These are phyloP conservation scores for Sesamia nonagrioides DNA, from an alignment of 1,140 invertebrate species.

Conservation along the genomic window DNA sequence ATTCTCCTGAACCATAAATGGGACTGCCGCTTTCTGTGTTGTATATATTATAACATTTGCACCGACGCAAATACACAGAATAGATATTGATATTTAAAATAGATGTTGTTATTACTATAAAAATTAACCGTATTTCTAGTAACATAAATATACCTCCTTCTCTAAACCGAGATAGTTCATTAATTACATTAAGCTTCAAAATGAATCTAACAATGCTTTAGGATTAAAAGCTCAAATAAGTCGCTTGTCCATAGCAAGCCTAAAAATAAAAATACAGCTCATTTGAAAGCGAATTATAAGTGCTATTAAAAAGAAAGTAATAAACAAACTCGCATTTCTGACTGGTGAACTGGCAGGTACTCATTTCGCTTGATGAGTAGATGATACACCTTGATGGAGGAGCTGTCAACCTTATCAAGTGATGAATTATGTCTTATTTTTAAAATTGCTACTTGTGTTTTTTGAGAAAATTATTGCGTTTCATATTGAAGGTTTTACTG, in stretches of 20 bases:
- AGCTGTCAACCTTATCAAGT: constrained; percentile 11
- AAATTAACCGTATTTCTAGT: too few species aligned
- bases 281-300: constrained; percentile 43
- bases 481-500: not conserved
- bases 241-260: not conserved
- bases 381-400: not conserved
- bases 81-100: too few species aligned
- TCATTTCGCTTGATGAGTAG: constrained; percentile 2
- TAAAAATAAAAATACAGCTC: constrained; percentile 23
- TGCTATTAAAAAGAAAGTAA: constrained; percentile 36
- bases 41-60: too few species aligned
- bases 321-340: not conserved
- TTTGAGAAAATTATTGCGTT: not conserved
- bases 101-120: too few species aligned
- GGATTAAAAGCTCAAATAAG: not conserved
- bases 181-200: not conserved
- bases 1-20: too few species aligned
- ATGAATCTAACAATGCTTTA: not conserved
- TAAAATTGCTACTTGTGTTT: constrained; percentile 21
- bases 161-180: not conserved
- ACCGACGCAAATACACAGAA: too few species aligned
- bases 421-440: constrained; percentile 25
- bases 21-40: too few species aligned
- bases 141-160: not conserved
- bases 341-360: constrained; percentile 23